A percentile compares a stretch with the other conserved stretches of the same genome.
phyloP scores from a whole-genome alignment of 2,113 vertebrate genomes.

The Scomber colias region DNA sequence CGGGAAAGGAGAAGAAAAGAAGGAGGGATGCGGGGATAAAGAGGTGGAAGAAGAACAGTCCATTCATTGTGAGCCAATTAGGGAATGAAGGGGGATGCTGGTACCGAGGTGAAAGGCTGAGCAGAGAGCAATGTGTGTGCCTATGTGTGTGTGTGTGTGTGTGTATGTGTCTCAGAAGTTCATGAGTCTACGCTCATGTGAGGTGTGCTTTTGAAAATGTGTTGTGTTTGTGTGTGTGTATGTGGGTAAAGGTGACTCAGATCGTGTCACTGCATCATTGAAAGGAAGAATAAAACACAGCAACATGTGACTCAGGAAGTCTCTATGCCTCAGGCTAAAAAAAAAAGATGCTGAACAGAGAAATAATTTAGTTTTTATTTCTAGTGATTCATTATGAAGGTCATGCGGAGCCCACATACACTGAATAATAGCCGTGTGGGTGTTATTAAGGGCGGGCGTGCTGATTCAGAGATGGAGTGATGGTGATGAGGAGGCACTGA shows the following conservation, averaged over 20 bases:
- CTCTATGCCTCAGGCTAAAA: conserved; percentile 11
- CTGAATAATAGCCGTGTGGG: conserved; percentile 34
- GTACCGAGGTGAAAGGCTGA: conserved; percentile 69
- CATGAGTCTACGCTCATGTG: not conserved
- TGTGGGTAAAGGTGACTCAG: conserved; percentile 20
- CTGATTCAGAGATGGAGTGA: conserved; percentile 55
- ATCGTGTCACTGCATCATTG: not conserved
- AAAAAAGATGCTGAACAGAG: conserved; percentile 14
- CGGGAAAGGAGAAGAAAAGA: conserved; percentile 41
- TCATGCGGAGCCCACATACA: not conserved
- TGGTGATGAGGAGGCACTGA: conserved; percentile 20
- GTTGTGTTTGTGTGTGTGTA: not conserved
- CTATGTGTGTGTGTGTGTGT: not conserved
- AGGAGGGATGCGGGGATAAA: conserved; percentile 47
- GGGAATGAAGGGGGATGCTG: conserved; percentile 59
- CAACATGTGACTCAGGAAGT: conserved; percentile 43
- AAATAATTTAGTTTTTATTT: conserved; percentile 24
- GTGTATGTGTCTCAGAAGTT: conserved; percentile 1
- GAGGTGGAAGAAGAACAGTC: conserved; percentile 60
- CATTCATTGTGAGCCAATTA: conserved; percentile 78
- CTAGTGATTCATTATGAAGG: conserved; percentile 27
- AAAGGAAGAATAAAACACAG: conserved; percentile 19
- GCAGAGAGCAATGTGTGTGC: conserved; percentile 19
- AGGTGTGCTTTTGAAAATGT: not conserved
- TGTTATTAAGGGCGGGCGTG: conserved; percentile 4